Percentiles rank a stretch among this genome's conserved stretches.
These are phyloP conservation scores for Spilarctia lutea DNA, from an alignment of 2,888 invertebrate genomes.

Conservation along the genomic window DNA sequence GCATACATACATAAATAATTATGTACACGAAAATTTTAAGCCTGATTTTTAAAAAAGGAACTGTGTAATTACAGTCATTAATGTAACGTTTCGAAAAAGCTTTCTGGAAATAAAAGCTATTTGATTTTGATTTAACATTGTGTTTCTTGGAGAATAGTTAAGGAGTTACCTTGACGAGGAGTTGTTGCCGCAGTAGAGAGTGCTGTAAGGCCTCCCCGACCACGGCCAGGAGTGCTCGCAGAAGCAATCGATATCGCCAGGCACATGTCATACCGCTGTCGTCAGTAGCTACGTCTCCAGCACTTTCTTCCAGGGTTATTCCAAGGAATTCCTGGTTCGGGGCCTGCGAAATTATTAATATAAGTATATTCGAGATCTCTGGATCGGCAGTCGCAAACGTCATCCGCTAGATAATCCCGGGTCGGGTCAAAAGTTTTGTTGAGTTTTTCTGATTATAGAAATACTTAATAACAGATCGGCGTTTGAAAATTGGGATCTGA, in stretches of 20 bases:
- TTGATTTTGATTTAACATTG: background rate
- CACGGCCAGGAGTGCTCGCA: conserved; percentile 94
- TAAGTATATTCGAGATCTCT: too few relatives aligned
- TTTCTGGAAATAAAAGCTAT: too few relatives aligned
- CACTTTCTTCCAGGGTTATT: conserved; percentile 75
- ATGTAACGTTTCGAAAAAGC: background rate
- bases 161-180: conserved; percentile 91
- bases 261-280: conserved; percentile 89
- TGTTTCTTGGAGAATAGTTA: background rate
- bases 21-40: too few relatives aligned
- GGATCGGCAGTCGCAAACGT: too few relatives aligned
- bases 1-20: too few relatives aligned
- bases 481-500: too few relatives aligned
- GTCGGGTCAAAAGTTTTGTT: too few relatives aligned
- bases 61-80: background rate
- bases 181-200: conserved; percentile 94
- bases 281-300: conserved; percentile 63
- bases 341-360: conserved; percentile 54
- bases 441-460: too few relatives aligned
- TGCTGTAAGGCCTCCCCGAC: conserved; percentile 93
- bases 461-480: too few relatives aligned
- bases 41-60: too few relatives aligned
- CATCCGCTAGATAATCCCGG: too few relatives aligned
- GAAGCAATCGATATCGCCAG: conserved; percentile 93
- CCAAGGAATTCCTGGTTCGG: conserved; percentile 81